Evolutionary conservation across 2,888 invertebrate genomes (phyloP), one percentile per base, ranked within the genome.

Genomic region (Watsonalla cultraria): DNA sequence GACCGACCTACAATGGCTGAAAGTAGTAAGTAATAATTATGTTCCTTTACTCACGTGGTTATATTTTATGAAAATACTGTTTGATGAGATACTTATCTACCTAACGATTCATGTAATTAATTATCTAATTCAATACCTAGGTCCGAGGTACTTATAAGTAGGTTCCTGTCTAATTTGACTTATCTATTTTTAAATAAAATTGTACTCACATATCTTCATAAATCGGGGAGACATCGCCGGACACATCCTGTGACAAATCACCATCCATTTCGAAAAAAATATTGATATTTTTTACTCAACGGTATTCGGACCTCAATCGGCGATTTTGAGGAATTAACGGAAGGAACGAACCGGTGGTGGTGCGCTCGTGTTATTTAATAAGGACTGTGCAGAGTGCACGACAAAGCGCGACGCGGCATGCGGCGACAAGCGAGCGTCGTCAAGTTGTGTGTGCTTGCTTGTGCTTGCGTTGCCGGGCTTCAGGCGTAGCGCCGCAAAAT

Each of bases 151-250:
- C 9, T 9, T 37, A 37, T 37, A 37, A 37, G 9, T 9, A 37
- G 37, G 37, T 37, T 24, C 24, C 4, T 24, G 24, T 24, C 24
- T 24, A 24, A 24, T 24, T 24, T 24, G 1, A 24, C 24, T 24
- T 24, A 24, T 1, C 24, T 24, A 24, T 24, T 8, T 37, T 37
- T 37, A 37, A 37, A 37, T 37, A 37, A 37, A 37, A 7, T 37
- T 37, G 54, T 42, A 59, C 85, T 84, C 79, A 89, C 89, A 82
- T 78, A 67, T 89, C 89, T 51, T 88, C 88, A 65, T 77, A 87
- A 53, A 78, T 79, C 45, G 87, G 87, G 47, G 88, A 81, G 60
- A 62, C 78, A 51, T 81, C 83, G 57, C 88, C 84, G 56, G 89
- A 88, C 65, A 71, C 81, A 61, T 69, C 78, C 66, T 82, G 86